Base-by-base conservation (phyloP, 2,113 vertebrate species). In the Aramus guarauna region DNA sequence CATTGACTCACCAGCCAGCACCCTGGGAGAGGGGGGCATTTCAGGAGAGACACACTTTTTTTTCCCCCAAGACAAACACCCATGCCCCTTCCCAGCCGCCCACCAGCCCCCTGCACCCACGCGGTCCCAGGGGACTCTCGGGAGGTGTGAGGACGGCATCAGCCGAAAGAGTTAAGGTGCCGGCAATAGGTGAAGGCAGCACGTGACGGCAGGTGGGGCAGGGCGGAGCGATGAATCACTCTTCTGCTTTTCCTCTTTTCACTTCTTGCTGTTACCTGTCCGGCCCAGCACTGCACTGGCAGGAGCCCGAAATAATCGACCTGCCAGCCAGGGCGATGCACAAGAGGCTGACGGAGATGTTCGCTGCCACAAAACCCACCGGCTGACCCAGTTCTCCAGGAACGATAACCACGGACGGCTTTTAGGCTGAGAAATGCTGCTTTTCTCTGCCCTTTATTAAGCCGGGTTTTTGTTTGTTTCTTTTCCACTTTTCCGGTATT, bases 181-280 rank as follows among this genome's bases (percentile, higher is more conserved):
- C 5, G 95, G 88, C 94, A 77, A 88, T 7, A 83, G 59, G 87
- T 64, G 91, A 71, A 92, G 91, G 95, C 94, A 91, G 56, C 97
- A 95, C 95, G 97, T 96, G 97, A 96, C 90, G 27, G 88, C 96
- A 97, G 97, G 96, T 96, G 95, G 92, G 91, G 92, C 95, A 82
- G 88, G 97, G 97, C 88, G 96, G 97, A 96, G 97, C 73, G 12
- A 92, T 97, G 94, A 96, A 94, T 96, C 97, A 96, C 72, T 89
- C 92, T 89, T 95, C 58, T 81, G 84, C 82, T 92, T 92, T 94
- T 90, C 95, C 93, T 94, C 91, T 97, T 96, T 95, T 95, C 96
- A 93, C 85, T 96, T 96, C 97, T 96, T 73, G 95, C 96, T 89
- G 15, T 93, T 96, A 95, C 94, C 96, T 96, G 96, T 94, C 94